Base-by-base conservation (phyloP, 2,888 invertebrate genomes). In the Chrysopilus asiliformis region DNA sequence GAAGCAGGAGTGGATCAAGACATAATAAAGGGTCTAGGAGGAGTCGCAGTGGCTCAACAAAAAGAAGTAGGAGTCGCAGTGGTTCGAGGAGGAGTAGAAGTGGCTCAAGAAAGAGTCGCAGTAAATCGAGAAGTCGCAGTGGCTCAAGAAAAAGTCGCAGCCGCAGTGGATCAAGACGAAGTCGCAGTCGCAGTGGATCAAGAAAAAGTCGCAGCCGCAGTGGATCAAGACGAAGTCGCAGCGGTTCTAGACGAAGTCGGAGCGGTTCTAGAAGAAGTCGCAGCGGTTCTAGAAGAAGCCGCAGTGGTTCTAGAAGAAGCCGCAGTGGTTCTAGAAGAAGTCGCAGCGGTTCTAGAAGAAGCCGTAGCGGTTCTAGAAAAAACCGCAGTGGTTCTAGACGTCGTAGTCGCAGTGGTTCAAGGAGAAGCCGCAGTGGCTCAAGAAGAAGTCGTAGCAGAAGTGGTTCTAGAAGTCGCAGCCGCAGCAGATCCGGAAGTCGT, bases 331-430 rank as follows among this genome's bases (percentile, higher is more conserved):
- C 47, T 40, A 39, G 39, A 39, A 40, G 34, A 37, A 49, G 49
- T 10, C 33, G n/a, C n/a, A n/a, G n/a, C n/a, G n/a, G n/a, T n/a
- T n/a, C n/a, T n/a, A n/a, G 53, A 28, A 60, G 41, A 10, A 40
- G 44, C 3, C 46, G 50, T 10, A 38, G 42, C 22, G 51, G 47
- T 19, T 53, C 53, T 12, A 47, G 43, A 27, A 50, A 50, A 32
- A 53, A n/a, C n/a, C n/a, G n/a, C n/a, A n/a, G n/a, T n/a, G n/a
- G n/a, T n/a, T n/a, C n/a, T n/a, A n/a, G n/a, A n/a, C n/a, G n/a
- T n/a, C n/a, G n/a, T n/a, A n/a, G 57, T 2, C 53, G 51, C 15
- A 56, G 51, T 33, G 46, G 53, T 3, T 56, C 54, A n/a, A 42
- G 44, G 28, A 38, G 47, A 16, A 52, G 51, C 14, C 43, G 47